Percentiles rank a stretch among this genome's conserved stretches.
These are phyloP conservation scores for Asobara japonica DNA, from an alignment of 1,140 invertebrate genomes.

Conservation along the genomic window DNA sequence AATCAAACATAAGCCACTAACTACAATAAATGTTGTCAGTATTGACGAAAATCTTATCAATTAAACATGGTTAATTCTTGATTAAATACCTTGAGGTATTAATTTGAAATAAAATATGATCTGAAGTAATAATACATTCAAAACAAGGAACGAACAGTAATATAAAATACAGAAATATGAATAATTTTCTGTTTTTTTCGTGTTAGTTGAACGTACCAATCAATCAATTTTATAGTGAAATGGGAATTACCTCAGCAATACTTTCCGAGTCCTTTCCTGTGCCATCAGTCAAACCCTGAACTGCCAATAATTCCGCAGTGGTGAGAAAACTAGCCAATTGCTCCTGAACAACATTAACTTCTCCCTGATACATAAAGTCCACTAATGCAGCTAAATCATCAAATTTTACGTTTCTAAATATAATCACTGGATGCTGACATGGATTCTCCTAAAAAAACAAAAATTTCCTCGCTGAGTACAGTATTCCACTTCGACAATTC, in stretches of 20 bases:
- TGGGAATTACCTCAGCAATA: conserved; percentile 55
- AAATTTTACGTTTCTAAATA: conserved; percentile 85
- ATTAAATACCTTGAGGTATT: no score
- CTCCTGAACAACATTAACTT: conserved; percentile 76
- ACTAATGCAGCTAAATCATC: conserved; percentile 83
- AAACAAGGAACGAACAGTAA: no score
- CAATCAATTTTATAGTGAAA: background rate
- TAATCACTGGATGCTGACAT: conserved; percentile 86
- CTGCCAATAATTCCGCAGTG: conserved; percentile 73
- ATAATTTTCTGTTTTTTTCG: no score
- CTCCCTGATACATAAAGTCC: conserved; percentile 84
- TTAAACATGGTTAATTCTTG: no score
- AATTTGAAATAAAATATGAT: no score
- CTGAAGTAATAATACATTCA: no score
- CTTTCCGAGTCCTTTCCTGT: conserved; percentile 63
- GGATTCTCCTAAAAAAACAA: conserved; percentile 74
- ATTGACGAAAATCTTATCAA: no score
- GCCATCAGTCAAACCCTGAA: conserved; percentile 72
- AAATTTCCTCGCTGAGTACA: background rate
- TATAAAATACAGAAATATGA: no score
- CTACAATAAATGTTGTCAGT: no score
- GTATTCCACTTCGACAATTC: background rate
- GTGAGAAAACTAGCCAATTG: conserved; percentile 72
- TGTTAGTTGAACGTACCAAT: background rate
- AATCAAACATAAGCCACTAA: no score